phyloP scores from a whole-genome alignment of 2,797 vertebrate species.

The Fistularia tabacaria region DNA sequence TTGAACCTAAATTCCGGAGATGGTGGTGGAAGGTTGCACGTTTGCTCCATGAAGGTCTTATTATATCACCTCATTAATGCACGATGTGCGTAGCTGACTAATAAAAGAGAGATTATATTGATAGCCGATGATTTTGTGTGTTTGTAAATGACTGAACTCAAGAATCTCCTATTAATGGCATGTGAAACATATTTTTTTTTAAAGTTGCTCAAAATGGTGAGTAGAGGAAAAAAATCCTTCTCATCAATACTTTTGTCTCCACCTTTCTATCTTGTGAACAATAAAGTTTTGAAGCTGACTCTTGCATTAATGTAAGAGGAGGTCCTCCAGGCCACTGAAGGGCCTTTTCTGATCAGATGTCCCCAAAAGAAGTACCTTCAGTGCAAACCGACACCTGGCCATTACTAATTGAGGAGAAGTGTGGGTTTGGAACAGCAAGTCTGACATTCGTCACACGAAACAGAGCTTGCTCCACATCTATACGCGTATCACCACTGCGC shows the following conservation, averaged over 20 bases:
- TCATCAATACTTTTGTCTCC: background rate
- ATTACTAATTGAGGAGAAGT: slow-evolving; percentile 81
- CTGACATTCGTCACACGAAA: slow-evolving; percentile 65
- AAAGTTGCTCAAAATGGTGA: no score
- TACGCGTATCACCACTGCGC: slow-evolving; percentile 20
- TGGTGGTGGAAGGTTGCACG: slow-evolving; percentile 42
- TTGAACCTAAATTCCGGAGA: slow-evolving; percentile 61
- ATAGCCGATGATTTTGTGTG: slow-evolving; percentile 54
- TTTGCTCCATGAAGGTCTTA: slow-evolving; percentile 14
- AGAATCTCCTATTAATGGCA: no score
- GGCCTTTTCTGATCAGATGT: slow-evolving; percentile 61
- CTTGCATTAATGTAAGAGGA: slow-evolving; percentile 51
- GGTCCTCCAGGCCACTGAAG: slow-evolving; percentile 33
- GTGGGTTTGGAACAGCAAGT: slow-evolving; percentile 54
- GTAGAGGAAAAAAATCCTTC: background rate
- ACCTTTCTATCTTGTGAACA: slow-evolving; percentile 11
- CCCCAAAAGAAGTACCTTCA: slow-evolving; percentile 47
- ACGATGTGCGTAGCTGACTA: slow-evolving; percentile 48
- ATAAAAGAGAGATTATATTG: slow-evolving; percentile 32
- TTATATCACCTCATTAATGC: slow-evolving; percentile 37
- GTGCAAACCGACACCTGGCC: slow-evolving; percentile 72
- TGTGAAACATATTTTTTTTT: no score
- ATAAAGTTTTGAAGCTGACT: slow-evolving; percentile 51
- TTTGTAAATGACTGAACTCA: slow-evolving; percentile 16
- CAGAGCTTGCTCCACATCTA: slow-evolving; percentile 59